Percentiles rank a stretch among this genome's conserved stretches.
phyloP scores from a whole-genome alignment of 2,888 invertebrate genomes.

The Dolichopus griseipennis region DNA sequence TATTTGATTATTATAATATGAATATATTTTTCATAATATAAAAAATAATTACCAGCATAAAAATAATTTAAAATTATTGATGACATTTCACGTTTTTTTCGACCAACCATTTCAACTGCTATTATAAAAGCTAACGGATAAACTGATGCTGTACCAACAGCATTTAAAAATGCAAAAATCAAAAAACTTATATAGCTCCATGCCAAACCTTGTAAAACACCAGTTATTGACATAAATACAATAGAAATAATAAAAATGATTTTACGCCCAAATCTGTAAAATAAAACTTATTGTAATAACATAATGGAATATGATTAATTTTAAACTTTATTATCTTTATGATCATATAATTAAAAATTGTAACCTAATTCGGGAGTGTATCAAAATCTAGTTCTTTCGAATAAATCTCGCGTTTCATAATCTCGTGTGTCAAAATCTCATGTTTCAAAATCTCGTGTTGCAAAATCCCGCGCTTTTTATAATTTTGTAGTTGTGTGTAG shows the following conservation, averaged over 20 bases:
- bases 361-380: too few species aligned
- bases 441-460: too few species aligned
- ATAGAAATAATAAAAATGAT: conserved; percentile 50
- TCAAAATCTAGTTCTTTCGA: too few species aligned
- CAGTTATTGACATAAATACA: conserved; percentile 50
- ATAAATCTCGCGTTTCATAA: too few species aligned
- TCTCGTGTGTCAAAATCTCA: too few species aligned
- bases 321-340: too few species aligned
- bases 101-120: conserved; percentile 58
- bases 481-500: too few species aligned
- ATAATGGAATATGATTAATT: too few species aligned
- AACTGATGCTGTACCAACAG: conserved; percentile 50
- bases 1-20: neutral
- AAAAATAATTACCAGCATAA: conserved; percentile 42
- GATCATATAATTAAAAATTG: too few species aligned
- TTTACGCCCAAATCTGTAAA: conserved; percentile 51
- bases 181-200: conserved; percentile 48
- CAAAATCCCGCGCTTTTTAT: too few species aligned
- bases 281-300: neutral
- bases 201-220: conserved; percentile 48
- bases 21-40: too few species aligned
- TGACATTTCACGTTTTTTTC: conserved; percentile 52
- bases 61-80: conserved; percentile 55
- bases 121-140: conserved; percentile 54
- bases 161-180: conserved; percentile 49